Base-by-base conservation (phyloP, 1,140 invertebrate genomes). In the Drosophila orena region DNA sequence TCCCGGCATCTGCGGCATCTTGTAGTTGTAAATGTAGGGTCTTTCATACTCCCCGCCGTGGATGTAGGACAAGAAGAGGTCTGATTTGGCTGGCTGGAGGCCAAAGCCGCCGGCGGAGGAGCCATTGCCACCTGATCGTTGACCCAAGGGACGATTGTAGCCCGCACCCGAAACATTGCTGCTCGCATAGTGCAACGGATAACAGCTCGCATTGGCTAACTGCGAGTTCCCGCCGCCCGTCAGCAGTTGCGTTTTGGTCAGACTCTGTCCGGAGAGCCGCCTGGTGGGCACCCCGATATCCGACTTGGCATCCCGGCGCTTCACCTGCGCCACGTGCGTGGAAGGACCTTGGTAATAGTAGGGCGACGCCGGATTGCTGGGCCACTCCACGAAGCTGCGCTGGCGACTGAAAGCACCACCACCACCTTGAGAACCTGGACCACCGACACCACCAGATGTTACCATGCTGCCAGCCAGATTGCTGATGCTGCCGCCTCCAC, bases 201-300 rank as follows among this genome's bases (percentile, higher is more conserved):
- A 91, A 37, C 86, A 90, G 43, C 90, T 74, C 35, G 86, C 80
- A 17, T 79, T 79, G 37, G 90, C 77, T 66, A 90, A 47, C 66
- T 91, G 85, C 2, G 76, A 64, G 8, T 55, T 22, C 1, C 43
- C 81, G 14, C 85, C 85, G 12, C 86, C 86, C 7, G 75, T 79
- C 4, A 91, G 81, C 4, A 90, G 71, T 70, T 92, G 90, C 30
- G 88, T 92, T 73, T 91, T 91, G 42, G 90, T 91, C 14, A 92
- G 37, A 35, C 84, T 81, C 52, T 92, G 86, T 0, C 88, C 91
- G 27, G 91, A 92, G 12, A 85, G 49, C 15, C 91, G 84, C 1
- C 91, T 77, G 35, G 89, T 92, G 6, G 92, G 91, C 55, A 91
- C 89, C 35, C 91, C 92, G 34, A 92, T 92, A 58, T 92, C 92